Evolutionary conservation across 2,113 vertebrate species (phyloP), one percentile per base, ranked within the genome.

Genomic region (Oncorhynchus kisutch): DNA sequence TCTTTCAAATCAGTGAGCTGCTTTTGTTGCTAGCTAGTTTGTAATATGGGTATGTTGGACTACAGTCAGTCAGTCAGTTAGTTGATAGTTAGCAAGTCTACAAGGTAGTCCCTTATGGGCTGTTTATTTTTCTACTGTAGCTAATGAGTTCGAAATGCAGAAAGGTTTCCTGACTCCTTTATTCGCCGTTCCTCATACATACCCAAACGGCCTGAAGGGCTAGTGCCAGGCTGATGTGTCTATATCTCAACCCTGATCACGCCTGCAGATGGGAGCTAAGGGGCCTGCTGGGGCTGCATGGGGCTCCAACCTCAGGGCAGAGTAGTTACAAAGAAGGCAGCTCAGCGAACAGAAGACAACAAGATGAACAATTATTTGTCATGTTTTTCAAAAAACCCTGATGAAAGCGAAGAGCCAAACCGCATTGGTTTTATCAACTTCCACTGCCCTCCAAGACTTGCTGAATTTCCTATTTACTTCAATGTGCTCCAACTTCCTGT

Each of bases 201-300:
- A 1, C 48, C 82, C 45, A 18, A 57, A 80, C 34, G 48, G 70
- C 24, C 57, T 64, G 86, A 67, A 75, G 45, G 69, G 79, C 49
- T 67, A 34, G 48, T 80, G 69, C 80, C 3, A 45, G 73, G 78
- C 78, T 62, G 67, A 51, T 5, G 20, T 2, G 49, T 80, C 82
- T 54, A 0, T 74, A 24, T 62, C 59, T 78, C 67, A 16, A 82
- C 72, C 77, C 14, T 34, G 73, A 74, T 80, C 74, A 25, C 25
- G 78, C 71, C 70, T 81, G 85, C 88, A 78, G 86, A 3, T 25
- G 77, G 83, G 81, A 62, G 92, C 92, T 92, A 85, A 90, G 85
- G 84, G 5, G 76, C 82, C 81, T 81, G 78, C 24, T 86, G 75
- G 14, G 54, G 12, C 34, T 45, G 39, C 39, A 45, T 45, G 39